These are phyloP conservation scores for Agonopterix arenella DNA, from an alignment of 2,888 invertebrate genomes.

Conservation along the genomic window DNA sequence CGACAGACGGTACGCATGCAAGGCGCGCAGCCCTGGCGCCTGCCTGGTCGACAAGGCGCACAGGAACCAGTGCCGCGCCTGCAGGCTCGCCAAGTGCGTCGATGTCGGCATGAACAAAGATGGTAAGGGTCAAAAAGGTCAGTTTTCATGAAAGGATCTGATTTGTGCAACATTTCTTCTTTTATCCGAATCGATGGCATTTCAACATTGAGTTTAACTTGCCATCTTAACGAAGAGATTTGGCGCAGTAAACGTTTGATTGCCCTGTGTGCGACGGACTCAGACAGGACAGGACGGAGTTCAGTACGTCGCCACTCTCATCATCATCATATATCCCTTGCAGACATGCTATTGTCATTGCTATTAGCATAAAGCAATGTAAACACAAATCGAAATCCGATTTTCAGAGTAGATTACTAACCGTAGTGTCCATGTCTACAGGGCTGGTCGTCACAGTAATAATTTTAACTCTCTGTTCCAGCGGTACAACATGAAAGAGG, in stretches of 20 bases:
- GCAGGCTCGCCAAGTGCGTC: constrained; percentile 92
- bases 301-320: too few relatives aligned
- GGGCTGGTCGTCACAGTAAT: not conserved
- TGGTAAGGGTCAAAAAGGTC: constrained; percentile 73
- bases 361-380: not conserved
- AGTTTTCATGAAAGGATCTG: not conserved
- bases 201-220: not conserved
- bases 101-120: constrained; percentile 98
- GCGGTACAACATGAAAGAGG: constrained; percentile 99
- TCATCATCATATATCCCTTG: too few relatives aligned
- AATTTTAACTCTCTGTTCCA: constrained; percentile 54
- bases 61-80: constrained; percentile 96
- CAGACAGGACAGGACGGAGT: too few relatives aligned
- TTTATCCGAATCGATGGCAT: too few relatives aligned
- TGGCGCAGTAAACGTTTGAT: too few relatives aligned
- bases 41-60: constrained; percentile 97
- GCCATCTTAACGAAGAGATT: too few relatives aligned
- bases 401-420: not conserved
- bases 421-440: not conserved
- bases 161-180: too few relatives aligned
- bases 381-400: not conserved
- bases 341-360: too few relatives aligned
- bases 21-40: constrained; percentile 88
- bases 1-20: constrained; percentile 97
- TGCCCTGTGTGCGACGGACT: too few relatives aligned